A percentile compares a stretch with the other conserved stretches of the same genome.
phyloP scores from a whole-genome alignment of 2,888 invertebrate species.

The Dorcus hopei region DNA sequence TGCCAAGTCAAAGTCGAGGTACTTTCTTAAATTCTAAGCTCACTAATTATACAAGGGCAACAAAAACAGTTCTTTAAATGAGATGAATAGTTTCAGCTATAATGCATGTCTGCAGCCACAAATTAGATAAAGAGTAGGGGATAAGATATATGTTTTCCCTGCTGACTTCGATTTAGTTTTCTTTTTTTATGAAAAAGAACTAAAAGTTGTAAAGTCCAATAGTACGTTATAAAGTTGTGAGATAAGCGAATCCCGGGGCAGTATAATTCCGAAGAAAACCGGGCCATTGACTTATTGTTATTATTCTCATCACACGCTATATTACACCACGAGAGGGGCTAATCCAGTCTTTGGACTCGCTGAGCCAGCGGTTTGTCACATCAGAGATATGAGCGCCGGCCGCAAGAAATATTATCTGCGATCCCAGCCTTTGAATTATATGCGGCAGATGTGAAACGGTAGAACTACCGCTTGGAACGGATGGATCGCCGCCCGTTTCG shows the following conservation, averaged over 20 bases:
- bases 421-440: constrained; percentile 45
- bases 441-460: constrained; percentile 41
- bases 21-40: too few relatives aligned
- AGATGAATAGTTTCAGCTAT: too few relatives aligned
- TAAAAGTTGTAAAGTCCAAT: constrained; percentile 17
- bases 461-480: constrained; percentile 6
- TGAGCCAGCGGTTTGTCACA: constrained; percentile 50
- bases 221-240: constrained; percentile 25
- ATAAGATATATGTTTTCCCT: too few relatives aligned
- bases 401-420: constrained; percentile 46
- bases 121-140: too few relatives aligned
- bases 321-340: constrained; percentile 46
- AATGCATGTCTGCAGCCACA: too few relatives aligned
- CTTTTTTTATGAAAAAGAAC: constrained; percentile 2
- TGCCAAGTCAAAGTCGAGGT: too few relatives aligned
- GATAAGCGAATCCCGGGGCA: constrained; percentile 38
- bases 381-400: constrained; percentile 44
- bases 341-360: constrained; percentile 44
- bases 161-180: background rate
- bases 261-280: constrained; percentile 33
- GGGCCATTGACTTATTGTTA: constrained; percentile 48
- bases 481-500: constrained; percentile 24
- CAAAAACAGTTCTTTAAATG: too few relatives aligned
- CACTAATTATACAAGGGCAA: too few relatives aligned
- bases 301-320: constrained; percentile 49